A percentile compares a stretch with the other conserved stretches of the same genome.
These are phyloP conservation scores for Neopipo cinnamomea DNA, from an alignment of 2,113 vertebrate genomes.

Conservation along the genomic window DNA sequence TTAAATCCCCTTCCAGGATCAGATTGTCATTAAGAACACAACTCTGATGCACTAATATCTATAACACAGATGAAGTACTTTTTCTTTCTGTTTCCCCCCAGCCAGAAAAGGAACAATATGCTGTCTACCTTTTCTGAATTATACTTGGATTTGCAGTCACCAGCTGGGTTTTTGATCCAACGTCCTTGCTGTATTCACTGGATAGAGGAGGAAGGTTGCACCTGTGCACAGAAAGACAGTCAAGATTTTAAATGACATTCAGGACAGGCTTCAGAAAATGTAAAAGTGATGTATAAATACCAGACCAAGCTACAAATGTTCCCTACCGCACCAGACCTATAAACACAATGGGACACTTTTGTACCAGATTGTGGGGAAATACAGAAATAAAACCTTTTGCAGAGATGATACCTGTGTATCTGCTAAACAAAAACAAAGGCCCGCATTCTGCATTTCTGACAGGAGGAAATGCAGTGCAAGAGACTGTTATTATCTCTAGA, in stretches of 20 bases:
- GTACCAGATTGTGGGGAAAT: background rate
- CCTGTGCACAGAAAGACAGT: slow-evolving; percentile 68
- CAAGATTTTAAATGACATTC: background rate
- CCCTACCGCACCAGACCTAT: background rate
- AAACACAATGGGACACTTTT: background rate
- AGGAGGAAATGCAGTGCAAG: background rate
- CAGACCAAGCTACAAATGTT: background rate
- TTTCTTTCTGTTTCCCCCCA: background rate
- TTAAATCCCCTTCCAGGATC: background rate
- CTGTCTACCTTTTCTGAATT: slow-evolving; percentile 89
- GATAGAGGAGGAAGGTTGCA: slow-evolving; percentile 95
- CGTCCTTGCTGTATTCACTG: slow-evolving; percentile 86
- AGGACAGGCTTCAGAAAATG: background rate
- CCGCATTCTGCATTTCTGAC: background rate
- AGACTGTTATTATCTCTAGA: background rate
- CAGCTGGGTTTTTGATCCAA: slow-evolving; percentile 88
- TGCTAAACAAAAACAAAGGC: background rate
- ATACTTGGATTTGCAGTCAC: slow-evolving; percentile 98
- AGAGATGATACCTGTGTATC: background rate
- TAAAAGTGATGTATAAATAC: background rate
- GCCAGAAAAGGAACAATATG: background rate
- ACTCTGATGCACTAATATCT: background rate
- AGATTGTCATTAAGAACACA: background rate
- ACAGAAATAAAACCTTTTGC: background rate
- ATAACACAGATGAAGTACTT: background rate